A percentile compares a stretch with the other conserved stretches of the same genome.
Conservation (phyloP, 2,113 vertebrate species). For the Scophthalmus maximus region DNA sequence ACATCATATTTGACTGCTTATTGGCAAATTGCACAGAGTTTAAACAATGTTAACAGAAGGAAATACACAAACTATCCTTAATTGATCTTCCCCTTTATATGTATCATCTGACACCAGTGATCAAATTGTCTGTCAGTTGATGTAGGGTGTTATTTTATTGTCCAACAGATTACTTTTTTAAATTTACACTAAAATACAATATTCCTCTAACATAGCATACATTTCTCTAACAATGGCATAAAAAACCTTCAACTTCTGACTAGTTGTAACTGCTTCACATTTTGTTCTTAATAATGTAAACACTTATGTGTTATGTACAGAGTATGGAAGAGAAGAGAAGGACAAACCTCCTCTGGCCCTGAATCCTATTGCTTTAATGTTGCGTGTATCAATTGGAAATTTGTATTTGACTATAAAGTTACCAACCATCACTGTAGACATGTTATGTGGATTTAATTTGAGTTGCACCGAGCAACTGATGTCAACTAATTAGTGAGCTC, state of each 20-base stretch:
- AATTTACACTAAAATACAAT: background rate
- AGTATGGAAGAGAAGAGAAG: background rate
- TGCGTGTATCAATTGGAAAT: too few species aligned
- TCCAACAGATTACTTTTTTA: too few species aligned
- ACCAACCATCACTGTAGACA: background rate
- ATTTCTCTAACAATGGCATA: background rate
- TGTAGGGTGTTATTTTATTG: too few species aligned
- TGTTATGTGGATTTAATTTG: background rate
- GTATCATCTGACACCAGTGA: too few species aligned
- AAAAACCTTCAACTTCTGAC: background rate
- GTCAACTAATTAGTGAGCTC: constrained; percentile 34
- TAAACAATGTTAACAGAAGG: too few species aligned
- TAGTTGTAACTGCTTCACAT: too few species aligned
- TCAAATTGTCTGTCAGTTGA: too few species aligned
- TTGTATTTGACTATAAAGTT: too few species aligned
- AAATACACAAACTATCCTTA: too few species aligned
- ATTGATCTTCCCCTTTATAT: too few species aligned
- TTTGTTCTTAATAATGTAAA: background rate
- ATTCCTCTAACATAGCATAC: background rate
- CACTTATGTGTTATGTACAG: background rate
- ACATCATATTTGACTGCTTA: too few species aligned
- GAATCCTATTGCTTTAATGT: background rate
- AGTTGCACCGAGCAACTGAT: constrained; percentile 22
- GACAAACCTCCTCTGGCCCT: constrained; percentile 5
- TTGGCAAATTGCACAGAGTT: too few species aligned